phyloP scores from a whole-genome alignment of 2,888 invertebrate genomes.

The Sialis lutaria region DNA sequence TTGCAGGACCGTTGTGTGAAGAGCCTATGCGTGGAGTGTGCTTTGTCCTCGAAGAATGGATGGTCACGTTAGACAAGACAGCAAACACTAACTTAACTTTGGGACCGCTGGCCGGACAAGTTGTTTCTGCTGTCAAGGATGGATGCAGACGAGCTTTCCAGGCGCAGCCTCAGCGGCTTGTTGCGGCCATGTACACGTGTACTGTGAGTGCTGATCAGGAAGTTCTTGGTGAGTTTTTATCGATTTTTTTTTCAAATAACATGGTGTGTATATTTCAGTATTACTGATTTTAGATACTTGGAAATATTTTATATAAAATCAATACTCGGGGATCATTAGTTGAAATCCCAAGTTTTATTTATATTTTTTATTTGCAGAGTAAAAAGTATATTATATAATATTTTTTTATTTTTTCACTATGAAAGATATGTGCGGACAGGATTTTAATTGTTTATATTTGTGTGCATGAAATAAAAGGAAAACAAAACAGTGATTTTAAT shows the following conservation, averaged over 20 bases:
- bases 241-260: neutral
- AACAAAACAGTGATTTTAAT: too few species aligned
- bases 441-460: too few species aligned
- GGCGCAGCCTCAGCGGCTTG: constrained; percentile 73
- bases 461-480: too few species aligned
- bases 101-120: constrained; percentile 53
- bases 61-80: constrained; percentile 25
- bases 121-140: constrained; percentile 81
- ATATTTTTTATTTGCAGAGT: too few species aligned
- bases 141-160: constrained; percentile 78
- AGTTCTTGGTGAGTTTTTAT: constrained; percentile 59
- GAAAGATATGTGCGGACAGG: too few species aligned
- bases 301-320: neutral
- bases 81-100: constrained; percentile 15
- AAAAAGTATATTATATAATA: too few species aligned
- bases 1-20: constrained; percentile 88
- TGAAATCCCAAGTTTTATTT: too few species aligned
- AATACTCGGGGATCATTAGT: too few species aligned
- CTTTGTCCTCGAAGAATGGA: constrained; percentile 77
- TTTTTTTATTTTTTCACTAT: too few species aligned
- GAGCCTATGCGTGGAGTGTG: constrained; percentile 94
- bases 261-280: neutral
- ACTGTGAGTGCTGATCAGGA: constrained; percentile 73
- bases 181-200: constrained; percentile 85
- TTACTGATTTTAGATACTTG: neutral